Conservation (phyloP, 2,888 invertebrate genomes). For the Leptopilina syphax region DNA sequence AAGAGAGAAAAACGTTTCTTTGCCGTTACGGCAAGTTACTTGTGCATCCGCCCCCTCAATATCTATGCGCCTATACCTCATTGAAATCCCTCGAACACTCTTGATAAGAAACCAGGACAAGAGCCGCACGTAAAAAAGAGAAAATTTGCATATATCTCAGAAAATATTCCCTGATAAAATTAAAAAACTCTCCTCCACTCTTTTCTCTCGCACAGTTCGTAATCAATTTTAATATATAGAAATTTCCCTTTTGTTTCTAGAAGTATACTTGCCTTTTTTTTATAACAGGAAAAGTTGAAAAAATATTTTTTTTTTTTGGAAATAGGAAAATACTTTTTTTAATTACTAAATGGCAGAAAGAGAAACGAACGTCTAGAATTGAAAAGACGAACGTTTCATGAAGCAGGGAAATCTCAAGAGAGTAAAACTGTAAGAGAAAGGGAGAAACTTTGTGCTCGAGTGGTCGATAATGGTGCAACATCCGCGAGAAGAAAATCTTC, state of each 20-base stretch:
- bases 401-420: conserved; percentile 45
- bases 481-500: conserved; percentile 57
- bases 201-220: too few relatives aligned
- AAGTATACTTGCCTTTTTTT: too few relatives aligned
- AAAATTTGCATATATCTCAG: neutral
- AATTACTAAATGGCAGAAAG: neutral
- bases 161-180: neutral
- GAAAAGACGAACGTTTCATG: conserved; percentile 25
- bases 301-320: neutral
- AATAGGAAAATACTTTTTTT: neutral
- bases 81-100: conserved; percentile 11
- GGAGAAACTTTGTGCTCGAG: conserved; percentile 53
- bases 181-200: neutral
- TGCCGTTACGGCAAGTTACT: conserved; percentile 12
- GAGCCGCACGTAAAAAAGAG: neutral
- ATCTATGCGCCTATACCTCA: neutral
- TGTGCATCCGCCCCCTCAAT: conserved; percentile 22
- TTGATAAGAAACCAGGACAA: conserved; percentile 14
- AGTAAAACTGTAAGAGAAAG: conserved; percentile 45
- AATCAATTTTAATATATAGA: too few relatives aligned
- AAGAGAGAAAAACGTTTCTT: conserved; percentile 32
- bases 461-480: conserved; percentile 65
- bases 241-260: too few relatives aligned
- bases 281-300: too few relatives aligned
- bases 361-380: neutral